Evolutionary conservation across 2,888 invertebrate species (phyloP).

Genomic region (Acronicta psi): DNA sequence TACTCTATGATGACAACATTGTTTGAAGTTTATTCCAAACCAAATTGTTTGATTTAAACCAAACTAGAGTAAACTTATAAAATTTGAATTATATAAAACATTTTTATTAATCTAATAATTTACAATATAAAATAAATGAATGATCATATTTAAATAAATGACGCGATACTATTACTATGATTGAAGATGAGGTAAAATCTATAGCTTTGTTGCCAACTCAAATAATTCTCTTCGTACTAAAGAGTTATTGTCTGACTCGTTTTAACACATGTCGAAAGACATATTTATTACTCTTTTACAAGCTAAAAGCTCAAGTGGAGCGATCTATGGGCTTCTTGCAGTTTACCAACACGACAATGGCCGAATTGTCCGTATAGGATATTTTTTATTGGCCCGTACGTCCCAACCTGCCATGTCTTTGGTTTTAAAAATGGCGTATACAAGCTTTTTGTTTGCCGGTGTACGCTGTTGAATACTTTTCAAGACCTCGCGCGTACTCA

Average conservation of each 20-base stretch:
- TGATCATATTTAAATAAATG: no score
- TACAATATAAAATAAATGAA: no score
- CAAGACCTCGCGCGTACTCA: constrained; percentile 79
- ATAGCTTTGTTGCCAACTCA: constrained; percentile 67
- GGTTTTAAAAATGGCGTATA: constrained; percentile 90
- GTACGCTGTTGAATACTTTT: constrained; percentile 87
- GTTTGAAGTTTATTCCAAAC: no score
- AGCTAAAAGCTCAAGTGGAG: constrained; percentile 86
- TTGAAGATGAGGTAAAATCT: no score
- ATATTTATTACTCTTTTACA: constrained; percentile 88
- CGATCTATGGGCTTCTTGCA: constrained; percentile 88
- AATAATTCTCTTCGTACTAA: constrained; percentile 65
- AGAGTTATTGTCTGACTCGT: constrained; percentile 82
- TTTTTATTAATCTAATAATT: no score
- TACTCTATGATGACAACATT: no score
- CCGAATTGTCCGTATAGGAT: constrained; percentile 87
- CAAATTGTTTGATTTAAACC: no score
- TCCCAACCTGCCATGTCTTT: constrained; percentile 89
- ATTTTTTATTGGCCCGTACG: constrained; percentile 88
- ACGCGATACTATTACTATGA: no score
- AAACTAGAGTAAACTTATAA: no score
- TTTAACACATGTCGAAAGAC: constrained; percentile 85
- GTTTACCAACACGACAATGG: constrained; percentile 90
- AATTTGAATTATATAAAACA: no score
- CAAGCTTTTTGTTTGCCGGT: constrained; percentile 90